Conservation (phyloP, 2,113 vertebrate species). For the Lycaon pictus region DNA sequence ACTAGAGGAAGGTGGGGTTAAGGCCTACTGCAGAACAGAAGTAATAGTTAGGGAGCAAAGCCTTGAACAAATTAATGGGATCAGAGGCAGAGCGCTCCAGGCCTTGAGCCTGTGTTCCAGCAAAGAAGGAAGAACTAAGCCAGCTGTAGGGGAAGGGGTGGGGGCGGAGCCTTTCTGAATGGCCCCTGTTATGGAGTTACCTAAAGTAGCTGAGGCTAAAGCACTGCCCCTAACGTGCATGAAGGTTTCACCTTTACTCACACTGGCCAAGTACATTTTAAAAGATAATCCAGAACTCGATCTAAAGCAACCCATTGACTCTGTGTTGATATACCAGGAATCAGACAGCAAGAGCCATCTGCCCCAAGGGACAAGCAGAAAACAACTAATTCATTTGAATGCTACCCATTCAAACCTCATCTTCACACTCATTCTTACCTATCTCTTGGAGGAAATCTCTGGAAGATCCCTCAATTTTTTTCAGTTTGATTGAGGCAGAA, state of each 20-base stretch:
- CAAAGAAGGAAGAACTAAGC: neutral
- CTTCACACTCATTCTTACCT: neutral
- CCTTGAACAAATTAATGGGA: neutral
- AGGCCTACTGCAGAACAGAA: neutral
- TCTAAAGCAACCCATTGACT: neutral
- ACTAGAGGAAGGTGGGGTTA: neutral
- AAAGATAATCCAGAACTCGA: neutral
- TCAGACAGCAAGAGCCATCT: neutral
- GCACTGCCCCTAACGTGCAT: too few species aligned
- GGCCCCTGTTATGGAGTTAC: neutral
- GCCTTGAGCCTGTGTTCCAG: neutral
- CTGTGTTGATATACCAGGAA: neutral
- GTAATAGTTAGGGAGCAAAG: neutral
- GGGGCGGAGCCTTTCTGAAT: neutral
- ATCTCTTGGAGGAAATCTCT: neutral
- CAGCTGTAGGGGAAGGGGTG: too few species aligned
- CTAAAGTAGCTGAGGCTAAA: neutral
- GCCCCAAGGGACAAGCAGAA: neutral
- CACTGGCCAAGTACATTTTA: neutral
- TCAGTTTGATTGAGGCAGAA: constrained; percentile 36
- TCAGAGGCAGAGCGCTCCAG: neutral
- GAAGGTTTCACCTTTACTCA: neutral
- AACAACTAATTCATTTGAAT: neutral
- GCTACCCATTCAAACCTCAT: neutral
- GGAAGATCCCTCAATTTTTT: neutral